phyloP scores from a whole-genome alignment of 2,888 invertebrate genomes.

The Chloroclysta siterata region DNA sequence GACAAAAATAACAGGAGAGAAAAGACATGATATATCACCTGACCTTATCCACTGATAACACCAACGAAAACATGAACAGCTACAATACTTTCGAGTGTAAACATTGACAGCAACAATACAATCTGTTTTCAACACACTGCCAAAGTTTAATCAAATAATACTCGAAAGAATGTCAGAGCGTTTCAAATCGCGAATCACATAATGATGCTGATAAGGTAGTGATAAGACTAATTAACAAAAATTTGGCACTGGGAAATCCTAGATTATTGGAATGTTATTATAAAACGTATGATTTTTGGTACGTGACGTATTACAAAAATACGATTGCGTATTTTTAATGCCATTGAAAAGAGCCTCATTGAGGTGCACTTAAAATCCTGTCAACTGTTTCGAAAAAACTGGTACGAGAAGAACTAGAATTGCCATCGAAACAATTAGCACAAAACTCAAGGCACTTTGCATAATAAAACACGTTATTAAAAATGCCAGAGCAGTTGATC shows the following conservation, averaged over 20 bases:
- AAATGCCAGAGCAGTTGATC: neutral
- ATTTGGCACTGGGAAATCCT: too few species aligned
- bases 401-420: too few species aligned
- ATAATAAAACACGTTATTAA: neutral
- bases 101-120: conserved; percentile 2
- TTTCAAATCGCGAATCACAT: neutral
- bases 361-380: too few species aligned
- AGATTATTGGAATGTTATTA: too few species aligned
- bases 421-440: neutral
- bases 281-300: neutral
- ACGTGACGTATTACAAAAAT: neutral
- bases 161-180: neutral
- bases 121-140: conserved; percentile 10
- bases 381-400: too few species aligned
- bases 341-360: too few species aligned
- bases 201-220: neutral
- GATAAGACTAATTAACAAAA: neutral
- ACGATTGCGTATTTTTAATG: neutral
- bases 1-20: neutral
- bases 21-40: neutral
- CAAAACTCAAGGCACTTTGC: neutral
- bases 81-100: neutral
- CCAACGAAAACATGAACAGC: neutral
- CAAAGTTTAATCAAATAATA: conserved; percentile 5
- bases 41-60: neutral